Percentiles rank a stretch among this genome's conserved stretches.
Evolutionary conservation across 2,113 vertebrate genomes (phyloP).

Genomic region (Tautogolabrus adspersus): DNA sequence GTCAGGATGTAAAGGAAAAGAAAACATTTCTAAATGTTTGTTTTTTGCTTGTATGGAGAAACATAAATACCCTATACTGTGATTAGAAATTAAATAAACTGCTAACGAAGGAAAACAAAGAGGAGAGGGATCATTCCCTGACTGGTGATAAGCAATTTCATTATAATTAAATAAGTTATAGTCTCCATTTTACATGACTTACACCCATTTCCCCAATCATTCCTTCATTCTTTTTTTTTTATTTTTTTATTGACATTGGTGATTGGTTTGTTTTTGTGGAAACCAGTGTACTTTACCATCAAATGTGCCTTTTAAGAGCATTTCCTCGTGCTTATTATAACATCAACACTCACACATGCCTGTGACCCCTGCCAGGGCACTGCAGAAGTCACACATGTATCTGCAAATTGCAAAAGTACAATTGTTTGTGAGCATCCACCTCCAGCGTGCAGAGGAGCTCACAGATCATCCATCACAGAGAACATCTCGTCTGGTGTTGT

Average conservation of each 20-base stretch:
- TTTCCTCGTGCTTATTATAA: neutral
- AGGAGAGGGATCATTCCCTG: neutral
- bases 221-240: too few relatives aligned
- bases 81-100: conserved; percentile 19
- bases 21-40: neutral
- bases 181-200: too few relatives aligned
- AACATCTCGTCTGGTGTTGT: neutral
- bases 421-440: neutral
- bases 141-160: neutral
- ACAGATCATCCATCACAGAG: neutral
- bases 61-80: conserved; percentile 26
- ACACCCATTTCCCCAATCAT: too few relatives aligned
- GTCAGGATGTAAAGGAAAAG: neutral
- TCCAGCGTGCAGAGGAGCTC: neutral
- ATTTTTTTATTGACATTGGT: too few relatives aligned
- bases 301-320: neutral
- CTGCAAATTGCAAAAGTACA: neutral
- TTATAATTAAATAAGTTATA: too few relatives aligned
- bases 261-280: too few relatives aligned
- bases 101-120: too few relatives aligned
- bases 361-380: neutral
- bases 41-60: neutral
- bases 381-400: neutral
- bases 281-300: neutral
- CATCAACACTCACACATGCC: neutral